Evolutionary conservation across 2,888 invertebrate genomes (phyloP), one percentile per base, ranked within the genome.

Genomic region (Dicroscelio sp.): DNA sequence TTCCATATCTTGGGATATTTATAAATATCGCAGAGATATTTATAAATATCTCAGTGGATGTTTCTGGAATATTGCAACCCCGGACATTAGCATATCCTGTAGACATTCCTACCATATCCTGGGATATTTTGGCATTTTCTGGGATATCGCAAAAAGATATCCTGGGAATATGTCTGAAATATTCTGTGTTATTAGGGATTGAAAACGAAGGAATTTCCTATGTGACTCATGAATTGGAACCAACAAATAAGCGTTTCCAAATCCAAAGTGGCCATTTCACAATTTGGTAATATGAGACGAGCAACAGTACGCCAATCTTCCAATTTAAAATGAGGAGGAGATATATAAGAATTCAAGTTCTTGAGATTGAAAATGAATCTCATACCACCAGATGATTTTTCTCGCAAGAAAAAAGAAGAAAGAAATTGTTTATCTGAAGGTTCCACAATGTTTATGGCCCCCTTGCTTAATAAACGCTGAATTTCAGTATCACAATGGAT

Each of bases 301-400:
- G 14, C 43, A 8, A 43, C 43, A 12, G 14, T 43, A 43, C 43
- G 43, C 43, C 43, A 43, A 14, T 43, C 43, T 14, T 43, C 43
- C 14, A 43, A 14, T 43, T 43, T 43, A 14, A 43, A 43, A 43
- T 43, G 43, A 43, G 43, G 43, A 43, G 43, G 43, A 14, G 8
- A 8, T 12, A 43, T 43, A 43, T 43, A 43, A 43, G 43, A 43
- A 14, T 43, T 43, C 14, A 43, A 14, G 43, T 14, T 43, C 14
- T 43, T 43, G 14, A 43, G 43, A 69, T 86, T 79, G 12, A 86
- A 55, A 27, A 86, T 79, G 30, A 79, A 73, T 23, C 73, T 17
- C 23, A 73, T 82, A 17, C 27, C 69, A 17, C 71, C 60, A 12
- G 52, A 67, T 30, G 69, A 69, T 48, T 84, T 84, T 25, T 55